Base-by-base conservation (phyloP, 2,888 invertebrate genomes). In the Drosophila borealis region DNA sequence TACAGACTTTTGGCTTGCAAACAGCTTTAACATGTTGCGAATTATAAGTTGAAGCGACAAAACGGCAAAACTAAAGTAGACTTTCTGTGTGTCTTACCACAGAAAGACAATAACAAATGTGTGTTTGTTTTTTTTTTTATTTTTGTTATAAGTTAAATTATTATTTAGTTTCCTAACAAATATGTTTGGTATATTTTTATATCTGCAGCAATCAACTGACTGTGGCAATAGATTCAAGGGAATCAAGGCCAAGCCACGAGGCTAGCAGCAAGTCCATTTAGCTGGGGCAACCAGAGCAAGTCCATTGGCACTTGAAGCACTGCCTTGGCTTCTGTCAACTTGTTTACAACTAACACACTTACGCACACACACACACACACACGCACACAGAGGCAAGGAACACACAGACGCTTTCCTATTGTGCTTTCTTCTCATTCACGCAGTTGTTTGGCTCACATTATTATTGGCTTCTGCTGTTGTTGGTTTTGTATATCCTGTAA, bases 401-500 rank as follows among this genome's bases (percentile, higher is more conserved):
- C 6, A 29, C 56, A 13, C 36, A 48, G 42, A 34, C 14, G 8
- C 13, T 45, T 34, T 51, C 51, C 39, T 36, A 62, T 53, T 70
- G 42, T 65, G 17, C 41, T 53, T 45, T 37, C 45, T 48, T 37
- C 29, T 17, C 48, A 60, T 64, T 64, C 53, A 39, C 44, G 13
- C 33, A 44, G 60, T 63, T 78, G 50, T 50, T 57, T 67, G 50
- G 34, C 56, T 42, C 49, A 66, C 66, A 70, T 66, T 66, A 62
- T 87, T 73, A 77, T 74, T 53, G 68, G 49, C 39, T 54, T 56
- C 39, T 19, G 39, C 33, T 61, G 29, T 37, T 63, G 53, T 60
- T 55, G 57, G 51, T 55, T 21, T 48, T 60, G 29, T 11, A 44
- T 61, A 62, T 54, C 53, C 75, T 61, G 70, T 45, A 48, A 29